Base-by-base conservation (phyloP, 2,888 invertebrate species). In the Diplazon laetatorius region DNA sequence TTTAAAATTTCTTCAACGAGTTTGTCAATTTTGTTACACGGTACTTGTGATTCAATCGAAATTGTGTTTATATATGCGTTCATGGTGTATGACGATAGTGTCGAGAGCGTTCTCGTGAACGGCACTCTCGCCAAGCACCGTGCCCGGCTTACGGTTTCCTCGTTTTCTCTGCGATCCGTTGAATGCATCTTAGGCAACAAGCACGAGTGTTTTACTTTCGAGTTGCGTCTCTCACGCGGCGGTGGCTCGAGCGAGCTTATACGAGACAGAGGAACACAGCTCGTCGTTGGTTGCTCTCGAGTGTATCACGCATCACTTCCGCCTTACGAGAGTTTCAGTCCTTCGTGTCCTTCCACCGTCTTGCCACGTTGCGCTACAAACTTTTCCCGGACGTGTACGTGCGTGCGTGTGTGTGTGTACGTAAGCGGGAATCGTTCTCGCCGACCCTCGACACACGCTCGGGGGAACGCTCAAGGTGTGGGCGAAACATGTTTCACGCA, bases 161-260 rank as follows among this genome's bases (percentile, higher is more conserved):
- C 35, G 55, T 16, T 55, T 55, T 30, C 55, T 14, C 55, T 14
- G n/a, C 55, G 35, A 55, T 55, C 35, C 35, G 55, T 55, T 30
- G 30, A 55, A 35, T 55, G 55, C 30, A 30, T 30, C 55, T 55
- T 30, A 55, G 55, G 30, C 30, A 55, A n/a, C 55, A 55, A 8
- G 55, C 55, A 14, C 55, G 30, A 55, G 55, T 55, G 55, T 55
- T 55, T 55, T 55, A 55, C 55, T 55, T 55, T 55, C 55, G 55
- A 55, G 55, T 55, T 55, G 30, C n/a, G n/a, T n/a, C n/a, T 55
- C 55, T 55, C 10, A 55, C 30, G 30, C 14, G 52, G 52, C n/a
- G 30, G 30, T 14, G 14, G 55, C 35, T 30, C 30, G 6, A n/a
- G n/a, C n/a, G 30, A 30, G 16, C 10, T n/a, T n/a, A n/a, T 30